Evolutionary conservation across 2,888 invertebrate genomes (phyloP).

Genomic region (Diloba caeruleocephala): DNA sequence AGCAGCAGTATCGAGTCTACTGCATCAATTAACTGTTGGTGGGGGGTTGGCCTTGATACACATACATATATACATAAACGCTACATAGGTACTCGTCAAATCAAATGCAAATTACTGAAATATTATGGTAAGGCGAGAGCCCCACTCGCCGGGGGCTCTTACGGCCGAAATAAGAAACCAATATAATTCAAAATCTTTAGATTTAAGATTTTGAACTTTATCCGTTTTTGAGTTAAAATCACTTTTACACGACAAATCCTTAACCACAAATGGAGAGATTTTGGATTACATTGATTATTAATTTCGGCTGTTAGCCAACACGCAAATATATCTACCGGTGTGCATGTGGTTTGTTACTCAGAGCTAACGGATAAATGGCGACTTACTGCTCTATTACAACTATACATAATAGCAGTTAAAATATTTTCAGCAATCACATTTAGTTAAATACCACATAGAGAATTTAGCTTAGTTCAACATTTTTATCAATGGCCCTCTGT

Average conservation of each 20-base stretch:
- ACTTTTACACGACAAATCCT: too few species aligned
- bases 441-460: constrained; percentile 87
- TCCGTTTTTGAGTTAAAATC: too few species aligned
- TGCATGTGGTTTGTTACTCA: constrained; percentile 51
- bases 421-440: constrained; percentile 88
- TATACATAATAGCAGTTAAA: constrained; percentile 86
- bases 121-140: constrained; percentile 52
- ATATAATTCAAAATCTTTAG: too few species aligned
- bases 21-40: constrained; percentile 87
- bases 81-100: constrained; percentile 64
- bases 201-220: too few species aligned
- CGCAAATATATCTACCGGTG: constrained; percentile 33
- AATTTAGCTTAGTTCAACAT: constrained; percentile 88
- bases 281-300: too few species aligned
- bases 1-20: constrained; percentile 83
- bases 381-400: constrained; percentile 82
- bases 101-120: constrained; percentile 73
- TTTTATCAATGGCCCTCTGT: constrained; percentile 89
- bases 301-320: constrained; percentile 24
- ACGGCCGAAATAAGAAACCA: too few species aligned
- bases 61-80: constrained; percentile 68
- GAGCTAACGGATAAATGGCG: constrained; percentile 68
- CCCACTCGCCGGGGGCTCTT: constrained; percentile 30
- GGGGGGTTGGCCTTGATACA: constrained; percentile 78
- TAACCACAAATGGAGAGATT: too few species aligned